These are phyloP conservation scores for Rotaria sp. DNA, from an alignment of 2,888 invertebrate species.

Conservation along the genomic window DNA sequence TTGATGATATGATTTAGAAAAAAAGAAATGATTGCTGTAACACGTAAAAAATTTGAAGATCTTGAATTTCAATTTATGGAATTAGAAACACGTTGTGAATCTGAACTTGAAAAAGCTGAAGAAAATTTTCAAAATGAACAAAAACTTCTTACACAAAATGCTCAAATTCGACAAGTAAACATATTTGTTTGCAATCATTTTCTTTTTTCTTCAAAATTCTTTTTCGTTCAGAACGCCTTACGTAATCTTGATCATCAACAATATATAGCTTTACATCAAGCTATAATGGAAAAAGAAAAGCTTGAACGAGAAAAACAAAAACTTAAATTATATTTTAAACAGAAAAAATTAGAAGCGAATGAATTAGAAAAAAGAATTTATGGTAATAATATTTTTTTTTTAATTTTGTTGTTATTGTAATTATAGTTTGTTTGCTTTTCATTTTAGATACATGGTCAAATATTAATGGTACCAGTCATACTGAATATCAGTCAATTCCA, in stretches of 20 bases:
- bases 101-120: conserved; percentile 38
- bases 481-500: not conserved
- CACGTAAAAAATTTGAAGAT: conserved; percentile 35
- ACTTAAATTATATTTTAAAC: not conserved
- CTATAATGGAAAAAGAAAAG: conserved; percentile 23
- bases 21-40: conserved; percentile 30
- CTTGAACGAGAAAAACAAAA: conserved; percentile 12
- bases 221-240: not conserved
- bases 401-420: no score
- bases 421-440: no score
- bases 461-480: not conserved
- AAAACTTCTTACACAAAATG: conserved; percentile 24
- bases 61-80: conserved; percentile 40
- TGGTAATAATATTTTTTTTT: not conserved
- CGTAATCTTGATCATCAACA: conserved; percentile 17
- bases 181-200: not conserved
- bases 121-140: conserved; percentile 35
- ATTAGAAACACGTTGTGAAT: conserved; percentile 36
- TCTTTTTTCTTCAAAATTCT: not conserved
- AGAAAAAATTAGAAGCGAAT: not conserved
- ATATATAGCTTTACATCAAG: not conserved
- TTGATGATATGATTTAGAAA: not conserved
- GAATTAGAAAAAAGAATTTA: not conserved
- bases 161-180: conserved; percentile 13
- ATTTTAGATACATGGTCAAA: not conserved